These are phyloP conservation scores for Diloba caeruleocephala DNA, from an alignment of 2,888 invertebrate species.

Conservation along the genomic window DNA sequence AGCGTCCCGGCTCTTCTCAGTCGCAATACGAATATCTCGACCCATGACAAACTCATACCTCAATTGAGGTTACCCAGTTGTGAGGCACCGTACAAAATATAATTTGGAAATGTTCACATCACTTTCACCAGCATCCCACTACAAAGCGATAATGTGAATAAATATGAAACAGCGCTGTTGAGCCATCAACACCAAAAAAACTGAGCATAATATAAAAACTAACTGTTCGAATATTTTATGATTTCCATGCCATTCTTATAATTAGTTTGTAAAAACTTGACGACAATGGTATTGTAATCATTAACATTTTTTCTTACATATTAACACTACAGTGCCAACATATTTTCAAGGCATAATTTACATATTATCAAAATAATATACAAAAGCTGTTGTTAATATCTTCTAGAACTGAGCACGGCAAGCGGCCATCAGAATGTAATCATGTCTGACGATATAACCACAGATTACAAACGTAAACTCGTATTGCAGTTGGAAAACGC, in stretches of 20 bases:
- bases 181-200: conserved; percentile 25
- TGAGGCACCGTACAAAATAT: conserved; percentile 51
- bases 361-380: too few species aligned
- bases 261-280: conserved; percentile 12
- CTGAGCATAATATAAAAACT: conserved; percentile 15
- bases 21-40: conserved; percentile 16
- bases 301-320: conserved; percentile 1
- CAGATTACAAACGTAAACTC: conserved; percentile 32
- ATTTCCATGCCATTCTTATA: conserved; percentile 6
- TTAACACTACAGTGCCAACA: conserved; percentile 2
- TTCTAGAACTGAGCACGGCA: background rate
- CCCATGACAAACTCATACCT: conserved; percentile 51
- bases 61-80: conserved; percentile 67
- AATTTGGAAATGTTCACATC: conserved; percentile 56
- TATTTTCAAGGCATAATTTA: background rate
- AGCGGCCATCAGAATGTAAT: conserved; percentile 20
- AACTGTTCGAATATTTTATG: background rate
- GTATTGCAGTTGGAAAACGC: conserved; percentile 39
- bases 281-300: conserved; percentile 11
- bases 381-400: background rate
- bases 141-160: conserved; percentile 43
- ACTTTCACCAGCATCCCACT: conserved; percentile 66
- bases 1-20: conserved; percentile 7
- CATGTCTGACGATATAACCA: conserved; percentile 33
- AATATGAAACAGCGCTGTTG: conserved; percentile 36